Conservation (phyloP, 1,140 invertebrate genomes). For the Ditylenchus dipsaci region DNA sequence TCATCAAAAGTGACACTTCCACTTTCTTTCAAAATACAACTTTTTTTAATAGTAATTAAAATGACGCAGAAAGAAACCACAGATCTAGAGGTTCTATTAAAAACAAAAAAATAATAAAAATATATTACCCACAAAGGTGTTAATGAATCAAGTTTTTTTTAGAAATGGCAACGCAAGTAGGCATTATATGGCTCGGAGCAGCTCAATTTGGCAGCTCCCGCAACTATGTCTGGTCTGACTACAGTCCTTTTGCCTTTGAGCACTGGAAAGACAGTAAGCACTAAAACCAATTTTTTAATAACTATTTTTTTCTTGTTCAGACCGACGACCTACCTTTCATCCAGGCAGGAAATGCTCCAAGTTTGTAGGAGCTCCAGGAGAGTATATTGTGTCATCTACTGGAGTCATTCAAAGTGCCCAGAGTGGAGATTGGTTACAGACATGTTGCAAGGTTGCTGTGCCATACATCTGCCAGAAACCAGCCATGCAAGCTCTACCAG, state of each 20-base stretch:
- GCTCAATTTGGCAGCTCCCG: conserved; percentile 34
- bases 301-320: not conserved
- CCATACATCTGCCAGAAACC: conserved; percentile 43
- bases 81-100: no score
- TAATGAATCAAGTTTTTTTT: no score
- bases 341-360: conserved; percentile 39
- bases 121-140: not conserved
- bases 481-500: conserved; percentile 14
- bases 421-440: conserved; percentile 25
- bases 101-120: no score
- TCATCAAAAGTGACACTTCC: no score
- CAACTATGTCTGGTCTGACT: conserved; percentile 35
- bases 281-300: not conserved
- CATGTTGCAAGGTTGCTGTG: conserved; percentile 38
- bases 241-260: conserved; percentile 33
- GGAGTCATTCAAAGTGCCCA: not conserved
- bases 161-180: conserved; percentile 33
- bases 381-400: conserved; percentile 11
- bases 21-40: no score
- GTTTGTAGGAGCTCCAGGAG: conserved; percentile 22
- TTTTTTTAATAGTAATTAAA: no score
- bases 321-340: conserved; percentile 21
- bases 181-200: conserved; percentile 41
- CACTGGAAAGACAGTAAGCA: conserved; percentile 34
- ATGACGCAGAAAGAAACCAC: no score